Evolutionary conservation across 2,797 vertebrate genomes (phyloP), one percentile per base, ranked within the genome.

Genomic region (Brachyrhaphis roseni): DNA sequence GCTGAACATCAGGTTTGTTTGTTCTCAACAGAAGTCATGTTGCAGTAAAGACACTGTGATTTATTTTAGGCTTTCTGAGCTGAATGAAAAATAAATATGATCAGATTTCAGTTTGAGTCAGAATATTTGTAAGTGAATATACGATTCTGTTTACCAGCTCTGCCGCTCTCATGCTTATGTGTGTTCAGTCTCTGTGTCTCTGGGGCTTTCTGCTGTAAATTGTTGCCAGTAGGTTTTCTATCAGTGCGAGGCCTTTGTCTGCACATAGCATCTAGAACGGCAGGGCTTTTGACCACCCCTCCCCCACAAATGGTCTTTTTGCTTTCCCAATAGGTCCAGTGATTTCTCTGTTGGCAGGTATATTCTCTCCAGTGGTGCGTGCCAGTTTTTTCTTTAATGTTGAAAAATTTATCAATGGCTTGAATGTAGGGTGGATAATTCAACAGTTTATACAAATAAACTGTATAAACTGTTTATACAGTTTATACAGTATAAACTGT

Each of bases 201-300:
- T 15, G 16, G 7, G 70, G 39, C 70, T 80, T 64, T 62, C 74
- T 73, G 64, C 53, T 46, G 79, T 78, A 79, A 83, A 86, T 53
- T 47, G 20, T 71, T 88, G 82, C 79, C 91, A 84, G 49, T 79
- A 11, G 84, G 82, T 78, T 90, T 90, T 83, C 82, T 80, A 75
- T 87, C 83, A 83, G 1, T 18, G 43, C 4, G 2, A 23, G 36
- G 6, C 41, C 73, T 81, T 85, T 82, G 16, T 82, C 70, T 53
- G 3, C 26, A 79, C 41, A 62, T 66, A 62, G 77, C 68, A 57
- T 87, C 76, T 74, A 49, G 28, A 87, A 28, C 7, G 15, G 57
- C 45, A 31, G 75, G 64, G 45, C 59, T 39, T 80, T 80, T 77
- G 51, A 75, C 70, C 74, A 26, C 13, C 39, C 41, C 41, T n/a